Base-by-base conservation (phyloP, 2,113 vertebrate genomes). In the Hiodon alosoides region DNA sequence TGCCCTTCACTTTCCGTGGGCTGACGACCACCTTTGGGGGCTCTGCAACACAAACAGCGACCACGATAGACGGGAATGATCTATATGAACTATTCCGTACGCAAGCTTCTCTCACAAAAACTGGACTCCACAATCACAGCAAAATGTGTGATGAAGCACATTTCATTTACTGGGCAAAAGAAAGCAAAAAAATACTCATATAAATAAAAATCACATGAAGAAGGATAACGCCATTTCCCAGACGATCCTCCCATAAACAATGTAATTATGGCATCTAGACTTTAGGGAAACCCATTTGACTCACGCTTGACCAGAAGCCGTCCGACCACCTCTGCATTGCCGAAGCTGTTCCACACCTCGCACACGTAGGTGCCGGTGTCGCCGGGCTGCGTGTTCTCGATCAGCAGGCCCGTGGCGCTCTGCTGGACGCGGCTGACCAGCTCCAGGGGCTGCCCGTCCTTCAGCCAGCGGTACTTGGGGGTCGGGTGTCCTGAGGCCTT, bases 281-380 rank as follows among this genome's bases (percentile, higher is more conserved):
- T 66, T 17, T 9, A 66, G 4, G 13, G 7, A 3, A 7, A 8
- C 17, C 54, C 61, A 6, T 11, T 62, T 71, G 62, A 95, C 96
- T 95, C 90, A 99, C 97, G 96, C 92, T 94, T 98, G 75, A 99
- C 93, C 73, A 94, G 85, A 52, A 99, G 90, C 13, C 79, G 90
- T 16, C 97, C 97, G 82, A 97, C 89, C 80, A 98, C 92, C 86
- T 97, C 96, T 0, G 97, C 94, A 9, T 93, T 98, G 72, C 97
- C 97, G 4, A 96, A 99, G 86, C 90, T 95, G 92, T 99, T 99
- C 94, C 96, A 99, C 81, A 99, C 96, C 85, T 99, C 97, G 10
- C 97, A 99, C 47, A 96, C 93, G 0, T 99, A 99, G 71, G 86
- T 98, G 80, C 97, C 97, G 0, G 92, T 91, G 84, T 99, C 97